These are phyloP conservation scores for Ernsta delagoae DNA, from an alignment of 2,888 invertebrate species.

Conservation along the genomic window DNA sequence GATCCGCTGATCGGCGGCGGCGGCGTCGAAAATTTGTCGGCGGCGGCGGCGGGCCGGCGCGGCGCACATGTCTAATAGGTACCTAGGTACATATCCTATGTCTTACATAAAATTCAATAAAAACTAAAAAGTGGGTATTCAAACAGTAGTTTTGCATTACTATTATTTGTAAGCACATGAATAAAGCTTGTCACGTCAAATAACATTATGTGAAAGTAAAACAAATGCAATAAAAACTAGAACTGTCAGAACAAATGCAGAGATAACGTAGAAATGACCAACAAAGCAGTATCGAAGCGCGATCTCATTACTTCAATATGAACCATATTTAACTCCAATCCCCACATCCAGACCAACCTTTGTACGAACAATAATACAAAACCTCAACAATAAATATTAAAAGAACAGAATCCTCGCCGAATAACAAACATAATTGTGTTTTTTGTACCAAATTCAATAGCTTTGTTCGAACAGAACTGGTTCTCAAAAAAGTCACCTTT, in stretches of 20 bases:
- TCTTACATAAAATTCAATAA: no score
- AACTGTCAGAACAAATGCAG: conserved; percentile 21
- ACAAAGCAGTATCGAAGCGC: conserved; percentile 34
- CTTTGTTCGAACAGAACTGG: conserved; percentile 74
- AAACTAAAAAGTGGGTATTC: no score
- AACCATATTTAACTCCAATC: conserved; percentile 46
- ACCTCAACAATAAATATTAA: conserved; percentile 63
- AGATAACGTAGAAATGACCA: conserved; percentile 26
- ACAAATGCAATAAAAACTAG: conserved; percentile 1
- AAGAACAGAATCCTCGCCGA: conserved; percentile 72
- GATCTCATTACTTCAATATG: conserved; percentile 59
- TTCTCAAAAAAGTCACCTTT: conserved; percentile 83
- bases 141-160: neutral
- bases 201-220: conserved; percentile 55
- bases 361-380: conserved; percentile 65
- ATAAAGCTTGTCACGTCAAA: neutral
- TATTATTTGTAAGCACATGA: neutral
- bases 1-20: no score
- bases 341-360: conserved; percentile 40
- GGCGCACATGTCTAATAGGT: no score
- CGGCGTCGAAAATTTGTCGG: no score
- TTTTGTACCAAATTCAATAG: conserved; percentile 78
- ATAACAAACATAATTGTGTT: conserved; percentile 83
- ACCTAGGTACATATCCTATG: no score
- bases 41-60: no score